Evolutionary conservation across 2,113 vertebrate species (phyloP), one percentile per base, ranked within the genome.

Genomic region (Salvelinus namaycush): DNA sequence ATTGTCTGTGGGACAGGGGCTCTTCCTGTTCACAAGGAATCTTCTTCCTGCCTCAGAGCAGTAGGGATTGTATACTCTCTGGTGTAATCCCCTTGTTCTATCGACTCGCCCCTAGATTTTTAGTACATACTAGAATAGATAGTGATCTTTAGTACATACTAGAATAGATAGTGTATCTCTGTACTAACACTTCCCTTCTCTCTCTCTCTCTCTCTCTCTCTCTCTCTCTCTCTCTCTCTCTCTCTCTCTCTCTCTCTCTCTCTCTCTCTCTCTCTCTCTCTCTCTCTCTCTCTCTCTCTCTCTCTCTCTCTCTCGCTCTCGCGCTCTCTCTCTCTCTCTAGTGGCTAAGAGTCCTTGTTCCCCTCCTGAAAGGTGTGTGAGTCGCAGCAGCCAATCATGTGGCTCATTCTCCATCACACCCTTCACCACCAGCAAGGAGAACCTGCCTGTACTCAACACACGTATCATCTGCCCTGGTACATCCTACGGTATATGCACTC

Each of bases 381-480:
- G 94, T 81, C 92, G 94, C 84, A 94, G 94, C 82, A 88, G 93
- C n/a, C 93, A 95, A 83, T 94, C 94, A 59, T 97, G 94, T 31
- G 95, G 95, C 70, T 94, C 94, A 68, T 96, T 96, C 89, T 93
- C 95, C 87, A 95, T 95, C 80, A 92, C 95, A 26, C 86, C 93
- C n/a, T 91, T 95, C 87, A 94, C 95, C 82, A 92, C 96, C 79
- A 95, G 93, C 93, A 99, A 97, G 85, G 98, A 99, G 85, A 99
- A 97, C 76, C 96, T 99, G 4, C 98, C 98, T 39, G 97, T 99
- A 27, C 95, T 99, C 86, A 99, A 99, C 90, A 99, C 98, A 0
- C 95, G 97, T 80, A 99, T 99, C 89, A 99, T 99, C 86, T 99
- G 97, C 83, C 98, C 97, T 72, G 97, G 98, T 99, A 94, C 16